Base-by-base conservation (phyloP, 2,888 invertebrate genomes). In the Agonopterix arenella region DNA sequence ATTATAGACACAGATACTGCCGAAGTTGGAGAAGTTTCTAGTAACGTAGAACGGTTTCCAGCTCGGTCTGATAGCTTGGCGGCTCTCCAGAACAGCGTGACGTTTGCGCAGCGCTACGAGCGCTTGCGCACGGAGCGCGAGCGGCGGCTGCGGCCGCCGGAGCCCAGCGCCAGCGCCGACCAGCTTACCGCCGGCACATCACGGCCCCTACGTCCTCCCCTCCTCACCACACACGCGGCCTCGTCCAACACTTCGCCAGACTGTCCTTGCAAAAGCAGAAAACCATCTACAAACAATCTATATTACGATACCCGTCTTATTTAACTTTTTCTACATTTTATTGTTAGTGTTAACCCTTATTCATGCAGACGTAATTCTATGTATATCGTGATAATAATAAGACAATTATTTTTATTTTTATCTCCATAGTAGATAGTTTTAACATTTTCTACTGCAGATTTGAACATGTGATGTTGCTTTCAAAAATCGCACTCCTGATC, bases 1-100 rank as follows among this genome's bases (percentile, higher is more conserved):
- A 90, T 74, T 64, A 85, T 73, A 57, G 90, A 79, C 72, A 91
- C 77, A 0, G 77, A 70, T 46, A 66, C 62, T 8, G 65, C 66
- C 3, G 72, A 73, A 47, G 56, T 70, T 4, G 71, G 70, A 3
- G 67, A 67, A 45, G 66, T 73, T 10, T 56, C 64, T n/a, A 63
- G 59, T 49, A 72, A 52, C 54, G 42, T 79, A 47, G 76, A 70
- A 52, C 68, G 66, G 13, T 59, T 74, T 18, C 78, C 78, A 13
- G 73, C 77, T 60, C 70, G 71, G 8, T 81, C 86, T 5, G 77
- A 80, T 41, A 89, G 88, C 49, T 57, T 88, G 11, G 83, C 76
- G 7, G 73, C 58, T 10, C 55, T 88, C 45, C 86, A 85, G 58
- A 69, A 63, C 11, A 76, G 72, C 47, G 69, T 86, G 11, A 75